phyloP scores from a whole-genome alignment of 1,140 invertebrate genomes.

The Anadara kagoshimensis region DNA sequence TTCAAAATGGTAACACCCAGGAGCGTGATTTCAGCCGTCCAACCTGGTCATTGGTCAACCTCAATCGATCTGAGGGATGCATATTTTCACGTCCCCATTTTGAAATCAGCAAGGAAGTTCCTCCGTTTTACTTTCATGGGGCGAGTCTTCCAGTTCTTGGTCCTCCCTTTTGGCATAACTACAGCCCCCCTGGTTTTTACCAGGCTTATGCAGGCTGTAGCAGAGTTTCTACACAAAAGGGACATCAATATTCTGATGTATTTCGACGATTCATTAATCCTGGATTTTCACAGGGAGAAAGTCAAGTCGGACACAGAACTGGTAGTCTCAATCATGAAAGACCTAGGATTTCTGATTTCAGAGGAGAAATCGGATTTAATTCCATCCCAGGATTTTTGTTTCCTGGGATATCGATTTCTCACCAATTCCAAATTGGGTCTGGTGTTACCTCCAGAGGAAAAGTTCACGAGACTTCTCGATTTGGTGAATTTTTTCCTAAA shows the following conservation, averaged over 20 bases:
- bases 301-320: background rate
- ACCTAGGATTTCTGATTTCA: constrained; percentile 1
- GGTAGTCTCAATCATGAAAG: background rate
- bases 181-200: background rate
- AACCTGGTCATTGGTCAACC: background rate
- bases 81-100: constrained; percentile 10
- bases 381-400: constrained; percentile 5
- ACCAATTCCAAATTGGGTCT: constrained; percentile 4
- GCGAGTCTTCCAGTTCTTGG: background rate
- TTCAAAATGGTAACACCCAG: constrained; percentile 14
- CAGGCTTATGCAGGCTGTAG: constrained; percentile 5
- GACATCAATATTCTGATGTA: background rate
- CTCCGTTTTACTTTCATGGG: constrained; percentile 10
- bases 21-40: background rate
- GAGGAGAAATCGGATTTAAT: background rate
- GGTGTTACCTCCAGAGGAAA: constrained; percentile 4
- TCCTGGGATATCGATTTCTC: background rate
- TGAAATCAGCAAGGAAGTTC: background rate
- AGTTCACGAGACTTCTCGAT: background rate
- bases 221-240: background rate
- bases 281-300: background rate
- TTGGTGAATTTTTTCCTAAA: background rate
- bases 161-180: constrained; percentile 8
- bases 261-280: background rate
- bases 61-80: constrained; percentile 3